These are phyloP conservation scores for Clarias platycephalus DNA, from an alignment of 2,797 vertebrate species.

Conservation along the genomic window DNA sequence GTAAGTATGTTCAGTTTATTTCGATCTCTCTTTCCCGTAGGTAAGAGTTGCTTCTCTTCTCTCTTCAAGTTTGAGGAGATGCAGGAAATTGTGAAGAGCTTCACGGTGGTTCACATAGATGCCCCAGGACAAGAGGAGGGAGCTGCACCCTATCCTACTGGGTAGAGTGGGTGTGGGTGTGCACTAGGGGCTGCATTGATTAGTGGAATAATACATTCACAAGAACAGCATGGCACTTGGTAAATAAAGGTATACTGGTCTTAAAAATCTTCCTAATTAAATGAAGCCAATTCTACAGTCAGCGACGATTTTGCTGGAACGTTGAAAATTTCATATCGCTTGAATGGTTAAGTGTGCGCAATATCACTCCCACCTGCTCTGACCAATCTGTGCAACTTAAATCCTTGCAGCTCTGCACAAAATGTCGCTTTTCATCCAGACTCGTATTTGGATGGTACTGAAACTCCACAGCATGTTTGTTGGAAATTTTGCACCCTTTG, in stretches of 20 bases:
- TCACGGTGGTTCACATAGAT: slow-evolving; percentile 86
- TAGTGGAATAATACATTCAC: background rate
- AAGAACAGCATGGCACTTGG: background rate
- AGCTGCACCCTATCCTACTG: slow-evolving; percentile 77
- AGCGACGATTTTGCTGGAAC: background rate
- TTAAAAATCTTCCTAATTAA: background rate
- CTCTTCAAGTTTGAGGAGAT: slow-evolving; percentile 89
- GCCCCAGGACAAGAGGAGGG: slow-evolving; percentile 88
- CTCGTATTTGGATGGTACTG: background rate
- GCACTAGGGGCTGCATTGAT: background rate
- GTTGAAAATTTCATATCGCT: background rate
- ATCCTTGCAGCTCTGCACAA: background rate
- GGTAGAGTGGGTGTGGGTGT: slow-evolving; percentile 59
- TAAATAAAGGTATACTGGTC: background rate
- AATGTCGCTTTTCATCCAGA: background rate
- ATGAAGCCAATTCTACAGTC: background rate
- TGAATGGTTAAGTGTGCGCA: background rate
- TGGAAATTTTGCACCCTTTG: too few species aligned
- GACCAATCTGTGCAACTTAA: too few species aligned
- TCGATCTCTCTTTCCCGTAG: slow-evolving; percentile 57
- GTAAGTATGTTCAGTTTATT: background rate
- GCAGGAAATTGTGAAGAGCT: slow-evolving; percentile 93
- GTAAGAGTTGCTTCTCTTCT: slow-evolving; percentile 87
- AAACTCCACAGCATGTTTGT: too few species aligned
- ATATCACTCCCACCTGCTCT: background rate